A percentile compares a stretch with the other conserved stretches of the same genome.
Conservation (phyloP, 2,888 invertebrate species). For the Griposia aprilina region DNA sequence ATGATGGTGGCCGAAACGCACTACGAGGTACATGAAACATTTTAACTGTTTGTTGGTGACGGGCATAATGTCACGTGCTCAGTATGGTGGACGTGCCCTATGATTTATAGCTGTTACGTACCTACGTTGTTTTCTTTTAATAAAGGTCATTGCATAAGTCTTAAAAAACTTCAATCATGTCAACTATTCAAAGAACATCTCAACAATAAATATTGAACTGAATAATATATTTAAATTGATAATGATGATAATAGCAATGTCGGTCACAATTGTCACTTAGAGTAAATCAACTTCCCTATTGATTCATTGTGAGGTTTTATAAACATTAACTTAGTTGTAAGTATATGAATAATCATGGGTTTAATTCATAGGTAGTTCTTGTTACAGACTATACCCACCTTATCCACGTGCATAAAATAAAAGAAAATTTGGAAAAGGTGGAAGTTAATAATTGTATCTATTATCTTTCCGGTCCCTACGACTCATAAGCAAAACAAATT, state of each 20-base stretch:
- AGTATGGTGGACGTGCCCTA: constrained; percentile 27
- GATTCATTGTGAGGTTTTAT: constrained; percentile 18
- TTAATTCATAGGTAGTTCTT: not conserved
- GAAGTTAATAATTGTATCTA: no score
- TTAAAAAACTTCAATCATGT: not conserved
- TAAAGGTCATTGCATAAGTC: constrained; percentile 4
- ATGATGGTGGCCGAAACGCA: not conserved
- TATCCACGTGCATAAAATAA: not conserved
- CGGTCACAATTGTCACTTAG: constrained; percentile 31
- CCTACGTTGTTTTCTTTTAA: not conserved
- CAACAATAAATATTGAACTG: constrained; percentile 42
- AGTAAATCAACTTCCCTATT: constrained; percentile 46
- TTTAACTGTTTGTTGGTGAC: not conserved
- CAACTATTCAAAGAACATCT: constrained; percentile 11
- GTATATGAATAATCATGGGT: constrained; percentile 24
- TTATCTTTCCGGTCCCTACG: no score
- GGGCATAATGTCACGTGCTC: not conserved
- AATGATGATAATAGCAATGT: constrained; percentile 5
- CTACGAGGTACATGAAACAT: not conserved
- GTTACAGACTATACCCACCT: no score
- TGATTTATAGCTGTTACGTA: not conserved
- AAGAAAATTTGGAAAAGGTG: not conserved
- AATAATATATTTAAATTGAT: constrained; percentile 41
- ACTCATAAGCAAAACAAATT: no score
- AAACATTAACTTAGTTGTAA: constrained; percentile 21